Base-by-base conservation (phyloP, 2,888 invertebrate species). In the Lochmaea crataegi region DNA sequence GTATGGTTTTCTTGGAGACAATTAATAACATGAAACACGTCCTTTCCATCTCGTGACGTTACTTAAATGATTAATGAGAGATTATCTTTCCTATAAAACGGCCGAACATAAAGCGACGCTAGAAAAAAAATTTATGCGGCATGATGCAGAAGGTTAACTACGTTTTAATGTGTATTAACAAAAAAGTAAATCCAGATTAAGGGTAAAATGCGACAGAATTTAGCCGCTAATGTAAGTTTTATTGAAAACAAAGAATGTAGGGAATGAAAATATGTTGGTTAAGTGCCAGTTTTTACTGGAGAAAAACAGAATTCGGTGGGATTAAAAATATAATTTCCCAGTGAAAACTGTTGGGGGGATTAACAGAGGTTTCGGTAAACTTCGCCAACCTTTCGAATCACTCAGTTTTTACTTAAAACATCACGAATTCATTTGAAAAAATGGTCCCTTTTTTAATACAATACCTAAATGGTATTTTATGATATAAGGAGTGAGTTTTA, bases 61-160 rank as follows among this genome's bases (percentile, higher is more conserved):
- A 26, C 32, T 58, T 6, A 58, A 58, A 58, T 58, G 58, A 58
- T 58, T 58, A 58, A 58, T 58, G 58, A 9, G 58, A 58, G 26
- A 58, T 58, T 57, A 18, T 57, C 56, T 26, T 22, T 57, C 9
- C 56, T 57, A 57, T 26, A 11, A 22, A 58, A 58, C 14, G 12
- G 26, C 12, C 58, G 58, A 22, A 32, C 58, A 26, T 58, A 58
- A 58, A 32, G 26, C 32, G 16, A 6, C 22, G 32, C 14, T 32
- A n/a, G 26, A 58, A 26, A 58, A 58, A 58, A 53, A 53, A 9
- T 10, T 16, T 14, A 45, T 32, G 26, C 32, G 58, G 32, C 58
- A 14, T 32, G 26, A n/a, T 58, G 58, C 32, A 32, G 32, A 45
- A 14, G 58, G 32, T 58, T 58, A 32, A 58, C 32, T 32, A 58